Evolutionary conservation across 2,888 invertebrate species (phyloP), one percentile per base, ranked within the genome.

Genomic region (Caenorhabditis angaria): DNA sequence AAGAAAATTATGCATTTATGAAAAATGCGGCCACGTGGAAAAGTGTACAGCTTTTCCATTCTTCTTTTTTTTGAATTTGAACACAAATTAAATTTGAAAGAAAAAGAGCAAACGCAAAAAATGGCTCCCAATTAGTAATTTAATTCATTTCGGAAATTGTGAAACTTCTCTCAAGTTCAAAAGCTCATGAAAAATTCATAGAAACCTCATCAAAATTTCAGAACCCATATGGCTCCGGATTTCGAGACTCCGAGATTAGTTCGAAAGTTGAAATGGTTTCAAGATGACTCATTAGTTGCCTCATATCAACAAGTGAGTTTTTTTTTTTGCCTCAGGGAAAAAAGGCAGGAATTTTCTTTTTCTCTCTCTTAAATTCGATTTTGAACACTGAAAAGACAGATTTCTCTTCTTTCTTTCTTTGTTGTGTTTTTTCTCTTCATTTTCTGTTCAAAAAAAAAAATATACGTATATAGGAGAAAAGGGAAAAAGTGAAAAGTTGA

Each of bases 151-250:
- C n/a, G n/a, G n/a, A n/a, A n/a, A n/a, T n/a, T n/a, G n/a, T n/a
- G n/a, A n/a, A n/a, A n/a, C n/a, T n/a, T n/a, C n/a, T n/a, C n/a
- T n/a, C n/a, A n/a, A n/a, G n/a, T n/a, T n/a, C n/a, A n/a, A n/a
- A n/a, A n/a, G n/a, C n/a, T n/a, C n/a, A n/a, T n/a, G n/a, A n/a
- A n/a, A n/a, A n/a, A n/a, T n/a, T n/a, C n/a, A n/a, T n/a, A n/a
- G n/a, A n/a, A n/a, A n/a, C n/a, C n/a, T n/a, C n/a, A n/a, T n/a
- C n/a, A n/a, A n/a, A n/a, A n/a, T 61, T 72, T 24, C 67, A 69
- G 84, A 24, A 87, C 84, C 12, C 85, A 86, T 61, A 86, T 86
- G 86, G 86, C 86, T 5, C 86, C 86, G 32, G 86, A 86, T 59
- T 86, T 86, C 68, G 85, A 86, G 70, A 78, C 80, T 18, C 86